Evolutionary conservation across 2,888 invertebrate species (phyloP).

Genomic region (Pollenia labialis): DNA sequence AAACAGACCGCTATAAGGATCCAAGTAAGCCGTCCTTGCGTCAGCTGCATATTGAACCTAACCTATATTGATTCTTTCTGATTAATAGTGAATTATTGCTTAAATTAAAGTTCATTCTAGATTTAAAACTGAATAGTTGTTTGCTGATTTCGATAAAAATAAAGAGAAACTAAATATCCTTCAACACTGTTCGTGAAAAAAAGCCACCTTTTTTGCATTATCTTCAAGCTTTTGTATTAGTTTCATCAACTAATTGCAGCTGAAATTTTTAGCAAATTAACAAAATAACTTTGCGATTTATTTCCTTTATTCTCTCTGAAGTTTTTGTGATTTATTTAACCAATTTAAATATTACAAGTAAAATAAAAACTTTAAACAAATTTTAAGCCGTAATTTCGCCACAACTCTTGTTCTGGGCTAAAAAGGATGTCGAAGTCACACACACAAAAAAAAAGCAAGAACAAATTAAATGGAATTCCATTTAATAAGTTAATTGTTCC

Average conservation of each 20-base stretch:
- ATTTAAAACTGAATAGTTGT: no score
- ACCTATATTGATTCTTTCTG: no score
- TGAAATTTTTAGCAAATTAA: neutral
- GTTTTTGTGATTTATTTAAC: slow-evolving; percentile 21
- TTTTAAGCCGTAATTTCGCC: slow-evolving; percentile 15
- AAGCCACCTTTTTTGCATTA: no score
- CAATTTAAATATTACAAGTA: slow-evolving; percentile 14
- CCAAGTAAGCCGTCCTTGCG: no score
- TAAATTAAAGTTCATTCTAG: no score
- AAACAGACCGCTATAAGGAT: no score
- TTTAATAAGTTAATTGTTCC: slow-evolving; percentile 82
- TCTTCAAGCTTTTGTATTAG: neutral
- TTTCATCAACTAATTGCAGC: neutral
- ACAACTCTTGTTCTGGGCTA: slow-evolving; percentile 2
- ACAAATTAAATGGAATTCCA: slow-evolving; percentile 72
- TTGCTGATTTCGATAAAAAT: no score
- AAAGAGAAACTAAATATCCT: no score
- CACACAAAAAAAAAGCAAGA: neutral
- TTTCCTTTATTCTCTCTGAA: neutral
- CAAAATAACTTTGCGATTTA: slow-evolving; percentile 27
- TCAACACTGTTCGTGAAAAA: no score
- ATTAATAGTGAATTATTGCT: no score
- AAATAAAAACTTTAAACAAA: neutral
- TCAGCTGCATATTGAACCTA: no score
- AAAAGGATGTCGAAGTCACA: slow-evolving; percentile 18